Evolutionary conservation across 1,140 invertebrate species (phyloP).

Genomic region (Sinella curviseta): DNA sequence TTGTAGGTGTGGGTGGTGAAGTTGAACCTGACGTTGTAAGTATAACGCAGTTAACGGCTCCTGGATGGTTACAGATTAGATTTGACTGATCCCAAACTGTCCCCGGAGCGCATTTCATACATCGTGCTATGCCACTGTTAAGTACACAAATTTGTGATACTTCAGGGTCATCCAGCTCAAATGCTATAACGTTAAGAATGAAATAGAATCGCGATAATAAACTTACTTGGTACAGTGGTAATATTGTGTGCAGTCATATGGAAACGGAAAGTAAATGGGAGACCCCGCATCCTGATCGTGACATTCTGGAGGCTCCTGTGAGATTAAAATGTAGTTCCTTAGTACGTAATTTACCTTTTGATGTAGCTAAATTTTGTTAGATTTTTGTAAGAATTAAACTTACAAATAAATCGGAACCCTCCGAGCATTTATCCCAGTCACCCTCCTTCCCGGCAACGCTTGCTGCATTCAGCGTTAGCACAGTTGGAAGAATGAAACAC

Average conservation of each 20-base stretch:
- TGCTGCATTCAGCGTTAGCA: too few relatives aligned
- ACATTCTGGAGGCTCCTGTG: background rate
- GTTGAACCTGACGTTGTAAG: background rate
- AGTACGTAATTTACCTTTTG: background rate
- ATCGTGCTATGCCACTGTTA: background rate
- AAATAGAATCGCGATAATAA: background rate
- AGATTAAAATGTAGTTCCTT: background rate
- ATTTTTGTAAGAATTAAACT: too few relatives aligned
- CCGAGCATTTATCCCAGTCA: background rate
- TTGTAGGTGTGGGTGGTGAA: background rate
- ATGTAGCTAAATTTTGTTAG: too few relatives aligned
- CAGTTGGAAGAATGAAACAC: too few relatives aligned
- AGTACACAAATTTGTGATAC: background rate
- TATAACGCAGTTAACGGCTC: background rate
- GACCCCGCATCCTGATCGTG: background rate
- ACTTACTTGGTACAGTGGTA: background rate
- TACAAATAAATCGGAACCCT: background rate
- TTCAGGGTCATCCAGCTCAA: too few relatives aligned
- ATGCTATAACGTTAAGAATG: too few relatives aligned
- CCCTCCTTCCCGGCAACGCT: too few relatives aligned
- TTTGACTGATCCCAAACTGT: background rate
- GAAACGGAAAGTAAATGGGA: background rate
- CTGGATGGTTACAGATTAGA: background rate
- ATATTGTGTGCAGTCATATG: slow-evolving; percentile 2
- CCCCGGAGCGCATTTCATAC: background rate